Conservation (phyloP, 2,797 vertebrate species). For the Sebastes reedi region DNA sequence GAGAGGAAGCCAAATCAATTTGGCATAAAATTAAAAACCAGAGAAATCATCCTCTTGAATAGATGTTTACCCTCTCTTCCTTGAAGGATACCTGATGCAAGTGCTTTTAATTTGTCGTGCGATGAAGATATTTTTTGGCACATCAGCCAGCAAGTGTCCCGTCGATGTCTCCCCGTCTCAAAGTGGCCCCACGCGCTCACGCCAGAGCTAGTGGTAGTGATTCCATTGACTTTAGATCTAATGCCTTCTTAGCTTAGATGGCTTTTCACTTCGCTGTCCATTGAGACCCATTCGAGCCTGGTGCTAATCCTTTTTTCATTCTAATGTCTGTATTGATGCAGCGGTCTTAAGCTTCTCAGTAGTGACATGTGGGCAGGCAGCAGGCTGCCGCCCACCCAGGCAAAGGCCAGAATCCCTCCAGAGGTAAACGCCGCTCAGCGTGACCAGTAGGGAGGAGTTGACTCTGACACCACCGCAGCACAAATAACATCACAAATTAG, state of each 20-base stretch:
- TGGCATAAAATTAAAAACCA: not conserved
- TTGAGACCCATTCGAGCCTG: conserved; percentile 65
- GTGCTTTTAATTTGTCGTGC: not conserved
- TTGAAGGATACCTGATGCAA: not conserved
- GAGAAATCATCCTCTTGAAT: not conserved
- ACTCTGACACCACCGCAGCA: not conserved
- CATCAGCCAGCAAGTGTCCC: conserved; percentile 15
- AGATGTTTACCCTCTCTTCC: not conserved
- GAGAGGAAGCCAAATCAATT: not conserved
- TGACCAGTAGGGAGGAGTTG: conserved; percentile 15
- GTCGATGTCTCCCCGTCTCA: conserved; percentile 5
- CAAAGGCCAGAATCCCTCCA: conserved; percentile 1
- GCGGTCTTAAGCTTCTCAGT: conserved; percentile 64
- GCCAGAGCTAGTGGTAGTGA: conserved; percentile 33
- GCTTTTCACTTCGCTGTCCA: conserved; percentile 62
- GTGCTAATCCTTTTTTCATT: conserved; percentile 71
- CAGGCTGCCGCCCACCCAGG: conserved; percentile 33
- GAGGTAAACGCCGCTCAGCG: conserved; percentile 17
- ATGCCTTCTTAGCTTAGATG: conserved; percentile 62
- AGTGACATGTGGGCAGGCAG: conserved; percentile 50
- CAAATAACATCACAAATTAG: conserved; percentile 36
- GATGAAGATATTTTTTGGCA: not conserved
- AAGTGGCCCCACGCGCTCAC: conserved; percentile 30
- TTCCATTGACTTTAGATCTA: conserved; percentile 64
- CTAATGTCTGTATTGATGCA: conserved; percentile 70